Percentiles rank a stretch among this genome's conserved stretches.
Conservation (phyloP, 2,888 invertebrate genomes). For the Cataglyphis altisquamis region DNA sequence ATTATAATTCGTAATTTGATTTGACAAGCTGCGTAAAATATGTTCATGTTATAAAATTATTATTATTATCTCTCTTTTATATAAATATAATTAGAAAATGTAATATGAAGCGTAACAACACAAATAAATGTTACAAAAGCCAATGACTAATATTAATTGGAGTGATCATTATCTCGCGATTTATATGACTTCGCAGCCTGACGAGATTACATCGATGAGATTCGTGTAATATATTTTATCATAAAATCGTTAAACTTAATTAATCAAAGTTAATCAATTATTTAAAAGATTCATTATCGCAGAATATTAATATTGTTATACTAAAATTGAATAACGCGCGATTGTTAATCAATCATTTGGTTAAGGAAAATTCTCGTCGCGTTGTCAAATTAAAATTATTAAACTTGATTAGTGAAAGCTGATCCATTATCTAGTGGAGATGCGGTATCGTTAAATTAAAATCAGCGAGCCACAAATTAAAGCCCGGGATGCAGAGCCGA, state of each 20-base stretch:
- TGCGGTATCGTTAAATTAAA: slow-evolving; percentile 24
- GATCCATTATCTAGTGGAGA: slow-evolving; percentile 11
- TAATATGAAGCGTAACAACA: slow-evolving; percentile 29
- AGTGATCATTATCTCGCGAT: slow-evolving; percentile 37
- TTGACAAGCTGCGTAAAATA: slow-evolving; percentile 21
- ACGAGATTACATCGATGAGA: slow-evolving; percentile 1
- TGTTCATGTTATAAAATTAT: slow-evolving; percentile 15
- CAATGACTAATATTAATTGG: slow-evolving; percentile 49
- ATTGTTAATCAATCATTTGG: slow-evolving; percentile 18
- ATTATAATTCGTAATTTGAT: slow-evolving; percentile 34
- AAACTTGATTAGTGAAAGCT: slow-evolving; percentile 11
- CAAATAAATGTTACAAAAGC: slow-evolving; percentile 33
- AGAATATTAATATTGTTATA: slow-evolving; percentile 25
- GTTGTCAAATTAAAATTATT: slow-evolving; percentile 19
- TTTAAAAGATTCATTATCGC: slow-evolving; percentile 20
- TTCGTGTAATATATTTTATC: slow-evolving; percentile 16
- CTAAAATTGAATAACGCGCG: not conserved
- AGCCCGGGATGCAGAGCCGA: not conserved
- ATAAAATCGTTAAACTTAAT: slow-evolving; percentile 39
- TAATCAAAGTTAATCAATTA: slow-evolving; percentile 47
- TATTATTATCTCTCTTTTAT: slow-evolving; percentile 36
- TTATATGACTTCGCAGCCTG: slow-evolving; percentile 34
- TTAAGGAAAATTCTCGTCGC: not conserved
- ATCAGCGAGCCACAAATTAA: slow-evolving; percentile 14
- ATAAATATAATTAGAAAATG: slow-evolving; percentile 28